Conservation (phyloP, 1,140 invertebrate genomes). For the Lepidurus packardi region DNA sequence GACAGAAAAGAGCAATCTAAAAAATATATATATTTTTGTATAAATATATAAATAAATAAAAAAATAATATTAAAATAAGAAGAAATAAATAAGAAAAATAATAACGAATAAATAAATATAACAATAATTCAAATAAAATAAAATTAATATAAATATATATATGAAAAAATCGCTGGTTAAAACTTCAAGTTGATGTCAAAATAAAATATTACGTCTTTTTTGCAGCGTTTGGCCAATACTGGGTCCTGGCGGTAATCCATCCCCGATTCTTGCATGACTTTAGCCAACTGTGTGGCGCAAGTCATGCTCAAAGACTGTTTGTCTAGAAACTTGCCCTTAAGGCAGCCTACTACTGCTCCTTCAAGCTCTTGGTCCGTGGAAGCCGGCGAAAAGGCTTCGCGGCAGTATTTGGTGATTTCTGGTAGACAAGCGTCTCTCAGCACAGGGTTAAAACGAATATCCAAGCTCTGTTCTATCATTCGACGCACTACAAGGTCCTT, state of each 20-base stretch:
- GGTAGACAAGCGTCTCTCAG: conserved; percentile 63
- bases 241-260: conserved; percentile 81
- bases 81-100: neutral
- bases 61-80: too few species aligned
- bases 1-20: conserved; percentile 28
- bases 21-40: conserved; percentile 25
- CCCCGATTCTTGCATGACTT: conserved; percentile 76
- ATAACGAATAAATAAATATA: too few species aligned
- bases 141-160: too few species aligned
- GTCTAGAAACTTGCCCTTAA: conserved; percentile 35
- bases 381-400: conserved; percentile 43
- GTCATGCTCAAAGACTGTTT: conserved; percentile 56
- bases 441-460: conserved; percentile 85
- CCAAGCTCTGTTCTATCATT: conserved; percentile 85
- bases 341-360: conserved; percentile 40
- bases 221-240: conserved; percentile 67
- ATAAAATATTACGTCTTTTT: conserved; percentile 47
- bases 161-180: too few species aligned
- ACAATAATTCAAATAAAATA: too few species aligned
- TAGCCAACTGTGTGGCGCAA: conserved; percentile 75
- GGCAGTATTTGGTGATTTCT: conserved; percentile 69
- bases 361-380: conserved; percentile 40
- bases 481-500: conserved; percentile 75
- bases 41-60: conserved; percentile 10
- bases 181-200: neutral